Percentiles rank a stretch among this genome's conserved stretches.
Evolutionary conservation across 2,888 invertebrate species (phyloP).

Genomic region (Mylabris sibirica): DNA sequence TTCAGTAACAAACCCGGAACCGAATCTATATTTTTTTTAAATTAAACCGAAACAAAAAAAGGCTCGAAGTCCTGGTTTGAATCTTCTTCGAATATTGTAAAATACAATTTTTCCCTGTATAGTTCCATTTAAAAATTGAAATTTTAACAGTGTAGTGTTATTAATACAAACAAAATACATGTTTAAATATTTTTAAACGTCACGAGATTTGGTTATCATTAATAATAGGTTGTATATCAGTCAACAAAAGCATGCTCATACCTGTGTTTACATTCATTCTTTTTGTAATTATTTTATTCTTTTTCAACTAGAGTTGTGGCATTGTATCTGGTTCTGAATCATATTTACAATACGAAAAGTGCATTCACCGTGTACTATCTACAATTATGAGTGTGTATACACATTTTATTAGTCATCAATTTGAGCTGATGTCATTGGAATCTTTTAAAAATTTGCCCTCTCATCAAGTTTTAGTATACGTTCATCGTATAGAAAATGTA

Average conservation of each 20-base stretch:
- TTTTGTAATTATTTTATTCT: background rate
- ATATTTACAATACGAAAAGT: conserved; percentile 1
- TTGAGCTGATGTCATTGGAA: conserved; percentile 9
- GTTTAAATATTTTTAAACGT: background rate
- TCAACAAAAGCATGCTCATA: background rate
- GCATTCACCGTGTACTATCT: conserved; percentile 3
- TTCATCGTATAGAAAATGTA: background rate
- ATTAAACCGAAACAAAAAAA: no score
- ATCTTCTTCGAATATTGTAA: background rate
- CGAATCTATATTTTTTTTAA: no score
- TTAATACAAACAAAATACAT: background rate
- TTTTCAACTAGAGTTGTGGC: background rate
- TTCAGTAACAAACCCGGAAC: no score
- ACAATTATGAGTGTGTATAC: background rate
- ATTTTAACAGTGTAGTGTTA: background rate
- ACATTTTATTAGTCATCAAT: conserved; percentile 10
- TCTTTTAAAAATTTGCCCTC: conserved; percentile 1
- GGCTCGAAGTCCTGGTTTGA: no score
- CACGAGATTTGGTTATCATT: conserved; percentile 1
- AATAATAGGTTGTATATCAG: conserved; percentile 3
- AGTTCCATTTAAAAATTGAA: background rate
- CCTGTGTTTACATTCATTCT: background rate
- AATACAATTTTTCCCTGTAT: background rate
- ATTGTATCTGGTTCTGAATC: conserved; percentile 1
- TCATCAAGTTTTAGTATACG: background rate